These are phyloP conservation scores for Bungarus multicinctus DNA, from an alignment of 2,113 vertebrate species.

Conservation along the genomic window DNA sequence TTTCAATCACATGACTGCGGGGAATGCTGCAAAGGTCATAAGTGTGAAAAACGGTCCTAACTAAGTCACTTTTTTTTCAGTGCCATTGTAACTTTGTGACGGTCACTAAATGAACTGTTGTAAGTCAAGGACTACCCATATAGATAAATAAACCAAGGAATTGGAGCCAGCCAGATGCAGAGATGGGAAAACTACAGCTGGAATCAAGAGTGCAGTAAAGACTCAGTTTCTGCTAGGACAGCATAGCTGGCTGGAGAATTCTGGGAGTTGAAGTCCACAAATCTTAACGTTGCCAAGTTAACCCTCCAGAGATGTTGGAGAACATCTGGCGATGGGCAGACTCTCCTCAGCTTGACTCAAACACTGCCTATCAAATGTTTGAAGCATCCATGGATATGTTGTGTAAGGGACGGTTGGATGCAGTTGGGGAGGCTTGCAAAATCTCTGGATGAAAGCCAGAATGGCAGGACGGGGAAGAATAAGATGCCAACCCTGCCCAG, in stretches of 20 bases:
- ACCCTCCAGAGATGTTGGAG: background rate
- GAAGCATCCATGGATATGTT: background rate
- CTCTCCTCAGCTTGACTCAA: background rate
- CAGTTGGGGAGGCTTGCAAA: background rate
- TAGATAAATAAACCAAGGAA: background rate
- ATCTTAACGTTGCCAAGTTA: too few relatives aligned
- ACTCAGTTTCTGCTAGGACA: background rate
- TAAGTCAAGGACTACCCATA: background rate
- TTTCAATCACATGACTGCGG: too few relatives aligned
- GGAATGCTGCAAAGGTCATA: background rate
- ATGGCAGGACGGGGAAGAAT: background rate
- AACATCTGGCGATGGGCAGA: background rate
- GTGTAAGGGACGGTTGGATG: background rate
- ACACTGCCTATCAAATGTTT: background rate
- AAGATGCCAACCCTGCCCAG: background rate
- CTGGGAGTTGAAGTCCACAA: too few relatives aligned
- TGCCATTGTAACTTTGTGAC: background rate
- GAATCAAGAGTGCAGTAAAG: background rate
- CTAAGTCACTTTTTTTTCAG: background rate
- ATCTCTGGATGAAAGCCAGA: background rate
- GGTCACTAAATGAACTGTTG: background rate
- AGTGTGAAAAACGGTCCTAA: background rate
- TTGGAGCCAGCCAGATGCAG: background rate
- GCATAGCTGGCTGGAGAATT: too few relatives aligned
- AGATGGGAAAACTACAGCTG: background rate